These are phyloP conservation scores for Cryptotermes secundus DNA, from an alignment of 1,140 invertebrate species.

Conservation along the genomic window DNA sequence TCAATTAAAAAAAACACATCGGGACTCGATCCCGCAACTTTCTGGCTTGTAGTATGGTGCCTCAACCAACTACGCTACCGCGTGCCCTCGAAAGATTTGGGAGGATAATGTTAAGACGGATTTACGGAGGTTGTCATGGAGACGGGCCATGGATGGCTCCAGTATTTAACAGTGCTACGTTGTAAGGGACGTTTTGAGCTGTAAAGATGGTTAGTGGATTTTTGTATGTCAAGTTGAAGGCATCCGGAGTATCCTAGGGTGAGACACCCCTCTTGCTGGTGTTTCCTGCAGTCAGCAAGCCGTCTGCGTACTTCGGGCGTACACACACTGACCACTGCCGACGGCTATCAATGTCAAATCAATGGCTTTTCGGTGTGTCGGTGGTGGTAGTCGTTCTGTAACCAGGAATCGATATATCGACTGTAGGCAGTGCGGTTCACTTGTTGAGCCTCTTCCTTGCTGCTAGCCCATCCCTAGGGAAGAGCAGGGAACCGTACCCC, in stretches of 20 bases:
- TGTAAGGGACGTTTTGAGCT: no score
- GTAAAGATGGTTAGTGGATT: no score
- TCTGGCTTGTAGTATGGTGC: no score
- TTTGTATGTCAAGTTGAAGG: not conserved
- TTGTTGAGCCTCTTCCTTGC: slow-evolving; percentile 24
- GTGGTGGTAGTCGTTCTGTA: not conserved
- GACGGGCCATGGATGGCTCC: no score
- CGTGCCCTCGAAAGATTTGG: no score
- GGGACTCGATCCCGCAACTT: no score
- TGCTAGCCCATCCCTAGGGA: not conserved
- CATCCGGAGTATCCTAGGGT: not conserved
- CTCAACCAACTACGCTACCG: no score
- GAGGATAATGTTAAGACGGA: no score
- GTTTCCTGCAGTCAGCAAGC: not conserved
- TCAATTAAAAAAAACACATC: no score
- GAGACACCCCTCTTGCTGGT: slow-evolving; percentile 1
- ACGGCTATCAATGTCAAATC: slow-evolving; percentile 33
- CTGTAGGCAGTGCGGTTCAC: slow-evolving; percentile 17
- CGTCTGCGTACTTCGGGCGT: not conserved
- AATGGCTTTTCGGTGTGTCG: slow-evolving; percentile 30
- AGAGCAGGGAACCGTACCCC: not conserved
- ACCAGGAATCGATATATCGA: slow-evolving; percentile 31
- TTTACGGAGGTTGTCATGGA: no score
- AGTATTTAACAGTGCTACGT: no score
- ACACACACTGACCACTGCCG: slow-evolving; percentile 15